Evolutionary conservation across 2,113 vertebrate species (phyloP), one percentile per base, ranked within the genome.

Genomic region (Rhizomys pruinosus): DNA sequence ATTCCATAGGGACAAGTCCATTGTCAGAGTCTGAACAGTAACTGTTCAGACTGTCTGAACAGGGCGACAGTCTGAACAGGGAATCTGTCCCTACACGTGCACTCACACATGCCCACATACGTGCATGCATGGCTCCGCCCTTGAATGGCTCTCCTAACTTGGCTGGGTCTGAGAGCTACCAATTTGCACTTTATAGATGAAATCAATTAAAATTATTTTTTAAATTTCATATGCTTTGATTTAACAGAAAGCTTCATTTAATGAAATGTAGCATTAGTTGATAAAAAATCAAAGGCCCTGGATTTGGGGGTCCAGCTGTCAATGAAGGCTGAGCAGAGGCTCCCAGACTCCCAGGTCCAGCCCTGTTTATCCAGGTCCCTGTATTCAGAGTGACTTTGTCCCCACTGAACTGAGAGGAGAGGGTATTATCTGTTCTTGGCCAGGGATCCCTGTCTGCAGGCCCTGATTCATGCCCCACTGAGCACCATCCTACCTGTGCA

Each of bases 171-270:
- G 0, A 89, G 97, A 98, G 98, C 93, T 97, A 97, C 96, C 39
- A 93, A 97, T 98, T 94, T 97, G 98, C 98, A 98, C 96, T 97
- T 96, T 93, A 95, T 96, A 97, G 96, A 98, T 98, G 98, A 98
- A 98, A 98, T 97, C 98, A 98, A 98, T 98, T 98, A 98, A 97
- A 97, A 98, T 98, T 98, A 98, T 98, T 98, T 98, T 98, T 97
- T 97, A 98, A 97, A 89, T 97, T 97, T 98, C 98, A 98, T 98
- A 98, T 98, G 98, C 97, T 98, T 98, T 97, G 93, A 95, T 97
- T 98, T 98, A 98, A 98, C 95, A 97, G 97, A 96, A 98, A 97
- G 97, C 98, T 98, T 97, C 98, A 96, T 98, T 98, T 98, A 97
- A 97, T 97, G 97, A 98, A 98, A 97, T 93, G 95, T 96, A 96